Evolutionary conservation across 2,888 invertebrate species (phyloP), one percentile per base, ranked within the genome.

Genomic region (Andrena chrysosceles): DNA sequence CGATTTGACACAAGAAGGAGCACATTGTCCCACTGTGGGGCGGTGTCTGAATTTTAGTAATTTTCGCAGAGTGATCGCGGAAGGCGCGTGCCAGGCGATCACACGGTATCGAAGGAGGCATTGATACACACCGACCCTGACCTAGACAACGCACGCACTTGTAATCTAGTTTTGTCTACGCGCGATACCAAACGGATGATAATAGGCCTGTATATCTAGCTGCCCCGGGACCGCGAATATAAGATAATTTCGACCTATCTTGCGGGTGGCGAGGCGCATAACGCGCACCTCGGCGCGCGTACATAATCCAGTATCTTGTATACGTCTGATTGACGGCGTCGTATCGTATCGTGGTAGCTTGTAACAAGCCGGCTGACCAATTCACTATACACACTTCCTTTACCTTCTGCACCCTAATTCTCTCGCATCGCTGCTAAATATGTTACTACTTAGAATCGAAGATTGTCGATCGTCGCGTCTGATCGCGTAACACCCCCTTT

Each of bases 101-200:
- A 23, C 42, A 10, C 54, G 5, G 31, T 77, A 83, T 81, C 85
- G 84, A 85, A 78, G 23, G 64, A 85, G 82, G 69, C 75, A 84
- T 84, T 81, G 87, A 79, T 85, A 86, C 67, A 56, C 26, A 48
- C 23, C 54, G 87, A 89, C 92, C 93, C 85, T 93, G 93, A 93
- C 93, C 93, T 91, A 93, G 92, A 83, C 89, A 90, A 89, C 84
- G 88, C 81, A 16, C 16, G 79, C 88, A 89, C 6, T 59, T 88
- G 63, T 91, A 93, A 93, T 92, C 93, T 89, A 91, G 87, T 89
- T 89, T 81, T 87, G 90, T 91, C 90, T 90, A 90, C 89, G 81
- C 71, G 86, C 87, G 91, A 91, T 90, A 90, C 85, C 85, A 84
- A 83, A 75, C 77, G 69, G 84, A 89, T 85, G 91, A 92, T 91